Base-by-base conservation (phyloP, 1,140 invertebrate genomes). In the Neuroterus valhalla region DNA sequence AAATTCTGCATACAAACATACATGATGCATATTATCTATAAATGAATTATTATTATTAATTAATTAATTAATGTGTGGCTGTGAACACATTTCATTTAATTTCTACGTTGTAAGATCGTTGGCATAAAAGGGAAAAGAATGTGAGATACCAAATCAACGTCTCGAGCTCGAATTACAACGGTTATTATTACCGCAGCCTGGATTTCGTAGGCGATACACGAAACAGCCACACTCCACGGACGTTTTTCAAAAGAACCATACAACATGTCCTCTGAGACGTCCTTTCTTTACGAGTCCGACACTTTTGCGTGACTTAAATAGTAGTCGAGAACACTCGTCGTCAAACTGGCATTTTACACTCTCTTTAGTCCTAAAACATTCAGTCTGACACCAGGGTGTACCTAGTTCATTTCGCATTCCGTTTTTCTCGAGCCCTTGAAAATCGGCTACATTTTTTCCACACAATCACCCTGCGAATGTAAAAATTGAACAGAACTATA, bases 61-160 rank as follows among this genome's bases (percentile, higher is more conserved):
- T 81, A 78, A 85, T 87, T 80, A 78, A 87, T 86, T 88, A 85
- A 89, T 88, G 86, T 87, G 88, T 89, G 88, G 88, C 88, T 89
- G 88, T 89, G 88, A 89, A 86, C 84, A 87, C 87, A 88, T 86
- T 89, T 89, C 84, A 82, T 88, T 85, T 87, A 88, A 83, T 78
- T 87, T 85, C 78, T 84, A 79, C 76, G 77, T 81, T 62, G 69
- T 71, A 62, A 62, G 55, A 62, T 62, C 42, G 55, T 62, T 62
- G 55, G 12, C 55, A 62, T 62, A 62, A 62, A 62, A 62, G 55
- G 55, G 23, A 31, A 62, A 62, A 62, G 8, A 31, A 62, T 62
- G 55, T 62, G 21, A 62, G 55, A 62, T 62, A 62, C 55, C 55
- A 62, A 62, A 62, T 62, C 55, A 26, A 62, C 55, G 55, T 62